phyloP scores from a whole-genome alignment of 2,797 vertebrate species.

The Nannoperca australis region DNA sequence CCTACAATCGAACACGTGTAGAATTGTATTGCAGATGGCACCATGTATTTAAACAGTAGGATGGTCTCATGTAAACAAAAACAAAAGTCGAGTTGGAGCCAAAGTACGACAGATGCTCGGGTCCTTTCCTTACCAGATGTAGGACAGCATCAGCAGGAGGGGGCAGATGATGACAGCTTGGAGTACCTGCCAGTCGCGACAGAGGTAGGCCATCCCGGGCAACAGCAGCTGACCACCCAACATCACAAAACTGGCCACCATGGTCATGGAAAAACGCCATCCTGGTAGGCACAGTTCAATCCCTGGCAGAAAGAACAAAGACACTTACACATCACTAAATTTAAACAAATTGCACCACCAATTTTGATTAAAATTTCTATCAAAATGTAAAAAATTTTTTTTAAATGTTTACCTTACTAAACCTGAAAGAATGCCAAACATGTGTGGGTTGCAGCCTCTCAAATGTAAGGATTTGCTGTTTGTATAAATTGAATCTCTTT shows the following conservation, averaged over 20 bases:
- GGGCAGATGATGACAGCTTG: constrained; percentile 96
- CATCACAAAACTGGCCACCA: constrained; percentile 95
- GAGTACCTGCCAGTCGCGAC: constrained; percentile 95
- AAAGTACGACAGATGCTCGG: constrained; percentile 18
- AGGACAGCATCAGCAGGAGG: constrained; percentile 94
- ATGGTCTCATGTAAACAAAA: not conserved
- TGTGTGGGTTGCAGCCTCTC: too few relatives aligned
- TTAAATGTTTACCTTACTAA: too few relatives aligned
- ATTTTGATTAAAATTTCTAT: too few relatives aligned
- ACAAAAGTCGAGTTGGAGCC: not conserved
- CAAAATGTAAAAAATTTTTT: too few relatives aligned
- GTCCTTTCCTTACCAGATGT: constrained; percentile 91
- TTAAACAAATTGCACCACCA: too few relatives aligned
- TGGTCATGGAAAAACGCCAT: constrained; percentile 96
- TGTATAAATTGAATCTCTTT: too few relatives aligned
- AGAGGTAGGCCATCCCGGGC: constrained; percentile 93
- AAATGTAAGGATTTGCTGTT: too few relatives aligned
- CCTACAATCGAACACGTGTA: constrained; percentile 1
- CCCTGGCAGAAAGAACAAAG: constrained; percentile 81
- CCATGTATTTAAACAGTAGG: not conserved
- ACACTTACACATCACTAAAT: too few relatives aligned
- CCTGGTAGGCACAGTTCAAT: constrained; percentile 94
- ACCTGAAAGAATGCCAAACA: too few relatives aligned
- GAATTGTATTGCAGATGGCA: not conserved
- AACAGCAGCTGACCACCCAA: constrained; percentile 95